Evolutionary conservation across 2,113 vertebrate species (phyloP).

Genomic region (Loxodonta africana): DNA sequence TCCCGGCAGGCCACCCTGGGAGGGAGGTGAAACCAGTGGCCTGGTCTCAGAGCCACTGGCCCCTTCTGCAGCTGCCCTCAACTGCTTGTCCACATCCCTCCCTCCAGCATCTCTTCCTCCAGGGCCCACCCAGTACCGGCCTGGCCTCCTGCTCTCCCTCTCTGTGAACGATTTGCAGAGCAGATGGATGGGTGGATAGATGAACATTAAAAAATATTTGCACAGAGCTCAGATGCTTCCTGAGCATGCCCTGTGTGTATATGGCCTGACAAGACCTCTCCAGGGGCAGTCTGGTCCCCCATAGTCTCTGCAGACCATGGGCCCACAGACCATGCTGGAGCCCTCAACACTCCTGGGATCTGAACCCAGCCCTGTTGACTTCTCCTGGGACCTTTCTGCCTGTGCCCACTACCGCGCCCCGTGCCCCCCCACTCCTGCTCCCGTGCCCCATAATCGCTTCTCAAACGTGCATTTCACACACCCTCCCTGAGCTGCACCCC

Average conservation of each 20-base stretch:
- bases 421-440: not conserved
- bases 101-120: no score
- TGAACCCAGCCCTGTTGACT: not conserved
- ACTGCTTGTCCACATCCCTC: no score
- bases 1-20: no score
- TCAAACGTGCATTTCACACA: not conserved
- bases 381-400: not conserved
- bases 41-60: not conserved
- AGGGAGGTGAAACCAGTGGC: not conserved
- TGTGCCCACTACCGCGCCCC: not conserved
- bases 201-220: conserved; percentile 37
- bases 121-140: no score
- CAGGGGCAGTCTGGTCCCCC: not conserved
- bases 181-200: conserved; percentile 69
- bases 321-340: not conserved
- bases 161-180: not conserved
- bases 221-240: not conserved
- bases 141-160: no score
- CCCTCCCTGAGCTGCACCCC: not conserved
- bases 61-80: not conserved
- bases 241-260: not conserved
- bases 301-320: not conserved
- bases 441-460: not conserved
- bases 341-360: not conserved
- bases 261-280: not conserved